Percentiles rank a stretch among this genome's conserved stretches.
phyloP scores from a whole-genome alignment of 1,140 invertebrate species.

The Chlorops oryzae region DNA sequence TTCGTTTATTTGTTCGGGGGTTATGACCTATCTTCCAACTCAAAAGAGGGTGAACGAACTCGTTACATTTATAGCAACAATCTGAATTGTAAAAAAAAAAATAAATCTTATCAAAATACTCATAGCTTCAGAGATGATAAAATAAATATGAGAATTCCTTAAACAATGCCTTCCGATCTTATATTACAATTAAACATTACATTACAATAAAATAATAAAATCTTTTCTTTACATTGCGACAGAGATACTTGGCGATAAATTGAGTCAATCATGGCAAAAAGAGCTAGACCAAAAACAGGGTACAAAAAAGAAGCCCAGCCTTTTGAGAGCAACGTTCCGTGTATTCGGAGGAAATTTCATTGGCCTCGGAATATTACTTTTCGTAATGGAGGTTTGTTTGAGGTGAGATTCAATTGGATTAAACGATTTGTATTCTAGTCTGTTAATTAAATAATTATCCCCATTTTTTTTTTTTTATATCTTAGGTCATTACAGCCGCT shows the following conservation, averaged over 20 bases:
- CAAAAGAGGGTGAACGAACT: no score
- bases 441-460: neutral
- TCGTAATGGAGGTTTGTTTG: constrained; percentile 34
- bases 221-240: no score
- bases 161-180: no score
- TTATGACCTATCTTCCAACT: no score
- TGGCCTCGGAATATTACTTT: constrained; percentile 31
- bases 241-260: constrained; percentile 34
- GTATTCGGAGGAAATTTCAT: constrained; percentile 37
- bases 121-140: no score
- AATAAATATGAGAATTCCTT: no score
- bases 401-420: constrained; percentile 11
- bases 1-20: no score
- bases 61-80: no score
- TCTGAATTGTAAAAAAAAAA: no score
- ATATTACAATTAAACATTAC: no score
- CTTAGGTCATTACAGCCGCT: constrained; percentile 65
- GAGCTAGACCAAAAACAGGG: constrained; percentile 18
- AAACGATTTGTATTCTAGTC: neutral
- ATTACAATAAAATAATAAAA: no score
- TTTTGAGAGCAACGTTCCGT: constrained; percentile 25
- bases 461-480: constrained; percentile 20
- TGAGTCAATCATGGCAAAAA: constrained; percentile 30
- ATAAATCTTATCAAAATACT: no score
- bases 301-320: constrained; percentile 23